Evolutionary conservation across 2,113 vertebrate genomes (phyloP), one percentile per base, ranked within the genome.

Genomic region (Caranx ignobilis): DNA sequence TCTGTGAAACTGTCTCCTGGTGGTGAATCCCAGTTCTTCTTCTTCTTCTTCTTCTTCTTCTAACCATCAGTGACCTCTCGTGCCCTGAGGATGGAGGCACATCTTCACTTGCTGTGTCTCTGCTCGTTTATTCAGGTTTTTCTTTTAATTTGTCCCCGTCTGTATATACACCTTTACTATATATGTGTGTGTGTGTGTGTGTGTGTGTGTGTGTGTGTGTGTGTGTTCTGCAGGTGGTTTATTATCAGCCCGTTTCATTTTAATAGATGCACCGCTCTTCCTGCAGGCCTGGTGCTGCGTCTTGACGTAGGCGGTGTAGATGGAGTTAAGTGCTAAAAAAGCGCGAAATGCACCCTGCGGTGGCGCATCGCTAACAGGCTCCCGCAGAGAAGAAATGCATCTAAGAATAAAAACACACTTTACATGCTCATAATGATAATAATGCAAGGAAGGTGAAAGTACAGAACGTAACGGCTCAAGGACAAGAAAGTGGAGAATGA

Each of bases 301-400:
- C 61, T 61, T 1, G 12, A 80, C 9, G 82, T 85, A 39, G 82
- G 79, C 15, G 56, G 71, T 45, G 60, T 52, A 56, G 77, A 81
- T 70, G 80, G 41, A 70, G 71, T 64, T 26, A 69, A 80, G 63
- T 11, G 48, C 35, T 74, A 68, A 50, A 74, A 35, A 61, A 48
- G 32, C 19, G 32, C 1, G 6, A 75, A 69, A 59, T 3, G 48
- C 59, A 15, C 41, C 45, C 71, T 34, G 71, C 18, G 45, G 74
- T 34, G 47, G 54, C 63, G 57, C 86, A 60, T 56, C 65, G 66
- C 39, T 70, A 79, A 56, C 69, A 61, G n/a, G 77, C 16, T 19
- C 32, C 4, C 6, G 43, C 47, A 54, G 31, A 63, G 61, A 82
- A 56, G 54, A 9, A 69, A 43, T 11, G 18, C 47, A 19, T 63